A percentile compares a stretch with the other conserved stretches of the same genome.
Evolutionary conservation across 2,797 vertebrate species (phyloP).

Genomic region (Sebastolobus alascanus): DNA sequence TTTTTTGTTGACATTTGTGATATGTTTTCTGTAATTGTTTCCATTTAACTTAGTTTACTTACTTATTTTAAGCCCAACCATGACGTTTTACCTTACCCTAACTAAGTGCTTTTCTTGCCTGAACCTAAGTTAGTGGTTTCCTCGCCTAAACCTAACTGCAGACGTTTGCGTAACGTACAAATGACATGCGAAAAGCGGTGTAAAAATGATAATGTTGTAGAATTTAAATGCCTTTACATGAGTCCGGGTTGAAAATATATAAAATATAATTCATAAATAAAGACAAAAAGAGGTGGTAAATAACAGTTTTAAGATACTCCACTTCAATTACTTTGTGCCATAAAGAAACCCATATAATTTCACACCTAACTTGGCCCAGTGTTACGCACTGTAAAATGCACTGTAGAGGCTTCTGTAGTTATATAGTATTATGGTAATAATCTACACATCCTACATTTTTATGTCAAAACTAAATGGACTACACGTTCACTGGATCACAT

Average conservation of each 20-base stretch:
- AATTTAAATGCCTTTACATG: no score
- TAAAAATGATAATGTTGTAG: no score
- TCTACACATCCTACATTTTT: neutral
- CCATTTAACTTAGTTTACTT: no score
- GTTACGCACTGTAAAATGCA: conserved; percentile 3
- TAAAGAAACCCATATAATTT: conserved; percentile 35
- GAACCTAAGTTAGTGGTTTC: no score
- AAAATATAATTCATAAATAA: neutral
- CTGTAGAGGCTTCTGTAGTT: neutral
- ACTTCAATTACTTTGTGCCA: conserved; percentile 2
- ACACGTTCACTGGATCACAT: neutral
- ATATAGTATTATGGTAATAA: neutral
- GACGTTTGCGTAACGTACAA: no score
- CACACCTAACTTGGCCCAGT: conserved; percentile 17
- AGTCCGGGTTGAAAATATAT: neutral
- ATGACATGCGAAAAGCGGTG: no score
- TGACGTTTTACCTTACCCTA: no score
- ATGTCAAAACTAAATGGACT: neutral
- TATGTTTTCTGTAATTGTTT: no score
- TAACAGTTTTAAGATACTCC: neutral
- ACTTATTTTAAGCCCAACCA: no score
- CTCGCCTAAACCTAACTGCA: no score
- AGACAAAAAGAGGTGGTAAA: neutral
- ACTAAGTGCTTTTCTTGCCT: no score
- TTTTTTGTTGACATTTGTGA: no score